A percentile compares a stretch with the other conserved stretches of the same genome.
Evolutionary conservation across 2,888 invertebrate genomes (phyloP).

Genomic region (Drosophila picticornis): DNA sequence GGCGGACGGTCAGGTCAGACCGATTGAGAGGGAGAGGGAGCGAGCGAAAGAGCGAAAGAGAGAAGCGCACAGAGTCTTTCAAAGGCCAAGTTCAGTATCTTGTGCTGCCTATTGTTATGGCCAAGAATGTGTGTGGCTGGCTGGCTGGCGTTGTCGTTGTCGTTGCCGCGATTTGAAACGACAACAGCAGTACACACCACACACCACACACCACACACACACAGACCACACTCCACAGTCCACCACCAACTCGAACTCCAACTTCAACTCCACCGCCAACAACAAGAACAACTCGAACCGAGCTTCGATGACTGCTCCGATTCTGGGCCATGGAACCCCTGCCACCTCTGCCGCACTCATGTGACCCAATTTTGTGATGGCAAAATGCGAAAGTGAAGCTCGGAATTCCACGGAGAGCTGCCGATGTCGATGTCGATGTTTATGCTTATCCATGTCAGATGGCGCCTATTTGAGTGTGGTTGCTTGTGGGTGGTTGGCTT

Average conservation of each 20-base stretch:
- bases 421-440: slow-evolving; percentile 6
- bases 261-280: slow-evolving; percentile 1
- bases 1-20: slow-evolving; percentile 27
- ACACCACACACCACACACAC: slow-evolving; percentile 9
- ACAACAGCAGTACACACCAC: slow-evolving; percentile 25
- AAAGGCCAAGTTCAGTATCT: slow-evolving; percentile 80
- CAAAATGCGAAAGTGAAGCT: slow-evolving; percentile 70
- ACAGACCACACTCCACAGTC: slow-evolving; percentile 7
- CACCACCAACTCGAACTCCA: not conserved
- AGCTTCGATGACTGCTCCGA: slow-evolving; percentile 37
- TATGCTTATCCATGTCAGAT: slow-evolving; percentile 12
- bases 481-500: not conserved
- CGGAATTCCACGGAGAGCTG: slow-evolving; percentile 13
- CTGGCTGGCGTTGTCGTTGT: slow-evolving; percentile 40
- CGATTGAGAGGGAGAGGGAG: slow-evolving; percentile 22
- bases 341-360: slow-evolving; percentile 22
- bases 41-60: not conserved
- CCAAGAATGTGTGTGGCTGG: slow-evolving; percentile 43
- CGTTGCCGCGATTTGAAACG: slow-evolving; percentile 56
- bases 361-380: slow-evolving; percentile 67
- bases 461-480: not conserved
- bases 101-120: slow-evolving; percentile 72
- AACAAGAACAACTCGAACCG: slow-evolving; percentile 8
- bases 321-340: slow-evolving; percentile 49
- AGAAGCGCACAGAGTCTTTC: slow-evolving; percentile 41